phyloP scores from a whole-genome alignment of 2,797 vertebrate genomes.

The Botia kubotai region DNA sequence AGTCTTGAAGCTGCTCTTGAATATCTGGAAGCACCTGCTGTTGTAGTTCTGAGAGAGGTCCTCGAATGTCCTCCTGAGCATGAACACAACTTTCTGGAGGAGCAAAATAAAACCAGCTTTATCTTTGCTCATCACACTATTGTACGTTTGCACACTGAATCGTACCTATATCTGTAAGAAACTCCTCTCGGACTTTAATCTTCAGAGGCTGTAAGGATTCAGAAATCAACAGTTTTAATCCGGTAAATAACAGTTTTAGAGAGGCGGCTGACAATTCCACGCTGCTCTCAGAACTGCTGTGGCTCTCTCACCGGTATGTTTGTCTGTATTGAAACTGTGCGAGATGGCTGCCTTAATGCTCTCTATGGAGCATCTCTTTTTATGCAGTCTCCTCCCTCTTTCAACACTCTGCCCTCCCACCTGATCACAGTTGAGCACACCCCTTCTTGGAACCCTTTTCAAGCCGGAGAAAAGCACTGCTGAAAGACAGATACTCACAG shows the following conservation, averaged over 20 bases:
- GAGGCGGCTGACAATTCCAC: too few species aligned
- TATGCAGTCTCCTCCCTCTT: too few species aligned
- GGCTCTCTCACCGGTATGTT: too few species aligned
- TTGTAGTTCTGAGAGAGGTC: slow-evolving; percentile 85
- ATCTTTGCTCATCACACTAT: not conserved
- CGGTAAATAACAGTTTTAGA: not conserved
- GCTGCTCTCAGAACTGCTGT: too few species aligned
- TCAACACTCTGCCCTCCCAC: too few species aligned
- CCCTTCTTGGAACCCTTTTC: too few species aligned
- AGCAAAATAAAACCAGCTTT: not conserved
- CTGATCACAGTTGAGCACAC: too few species aligned
- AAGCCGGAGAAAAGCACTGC: too few species aligned
- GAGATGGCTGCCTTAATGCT: too few species aligned
- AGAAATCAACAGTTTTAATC: not conserved
- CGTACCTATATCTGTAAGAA: slow-evolving; percentile 89
- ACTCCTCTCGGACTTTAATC: slow-evolving; percentile 85
- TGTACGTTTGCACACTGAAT: not conserved
- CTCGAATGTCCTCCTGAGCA: slow-evolving; percentile 85
- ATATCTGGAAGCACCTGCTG: slow-evolving; percentile 88
- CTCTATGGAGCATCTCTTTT: too few species aligned
- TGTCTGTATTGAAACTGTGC: too few species aligned
- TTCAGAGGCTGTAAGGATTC: slow-evolving; percentile 81
- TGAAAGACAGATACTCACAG: slow-evolving; percentile 75
- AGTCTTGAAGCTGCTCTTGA: slow-evolving; percentile 94
- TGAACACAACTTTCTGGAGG: slow-evolving; percentile 83